Evolutionary conservation across 2,113 vertebrate species (phyloP).

Genomic region (Motacilla alba): DNA sequence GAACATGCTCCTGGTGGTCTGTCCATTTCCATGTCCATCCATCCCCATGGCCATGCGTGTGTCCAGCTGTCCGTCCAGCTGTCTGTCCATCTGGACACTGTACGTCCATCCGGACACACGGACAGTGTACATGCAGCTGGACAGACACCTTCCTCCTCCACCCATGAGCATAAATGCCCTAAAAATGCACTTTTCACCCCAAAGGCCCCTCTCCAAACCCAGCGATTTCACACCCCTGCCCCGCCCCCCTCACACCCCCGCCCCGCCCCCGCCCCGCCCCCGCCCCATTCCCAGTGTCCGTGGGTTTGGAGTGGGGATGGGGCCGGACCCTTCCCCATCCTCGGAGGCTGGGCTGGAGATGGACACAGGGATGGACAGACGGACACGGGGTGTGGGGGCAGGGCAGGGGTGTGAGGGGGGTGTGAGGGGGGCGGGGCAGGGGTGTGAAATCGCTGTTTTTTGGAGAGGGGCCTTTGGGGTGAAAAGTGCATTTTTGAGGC

Average conservation of each 20-base stretch:
- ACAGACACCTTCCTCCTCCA: background rate
- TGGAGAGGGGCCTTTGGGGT: rapidly evolving
- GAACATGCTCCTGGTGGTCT: no score
- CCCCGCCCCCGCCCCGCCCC: no score
- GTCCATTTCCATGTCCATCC: no score
- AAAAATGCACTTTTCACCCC: no score
- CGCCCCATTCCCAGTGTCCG: background rate
- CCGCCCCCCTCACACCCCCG: no score
- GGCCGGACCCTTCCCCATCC: background rate
- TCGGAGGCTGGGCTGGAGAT: no score
- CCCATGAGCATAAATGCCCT: background rate
- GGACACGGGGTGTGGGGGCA: background rate
- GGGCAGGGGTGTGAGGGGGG: background rate
- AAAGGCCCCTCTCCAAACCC: no score
- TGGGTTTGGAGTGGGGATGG: background rate
- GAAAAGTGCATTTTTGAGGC: background rate
- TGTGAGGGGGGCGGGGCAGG: background rate
- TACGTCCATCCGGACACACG: background rate
- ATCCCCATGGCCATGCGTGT: no score
- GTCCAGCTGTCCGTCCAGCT: no score
- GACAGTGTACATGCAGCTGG: rapidly evolving
- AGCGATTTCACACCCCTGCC: no score
- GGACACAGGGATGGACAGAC: background rate
- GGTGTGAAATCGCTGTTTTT: background rate
- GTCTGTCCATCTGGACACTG: no score